Evolutionary conservation across 2,888 invertebrate species (phyloP).

Genomic region (Calephelis perditalis): DNA sequence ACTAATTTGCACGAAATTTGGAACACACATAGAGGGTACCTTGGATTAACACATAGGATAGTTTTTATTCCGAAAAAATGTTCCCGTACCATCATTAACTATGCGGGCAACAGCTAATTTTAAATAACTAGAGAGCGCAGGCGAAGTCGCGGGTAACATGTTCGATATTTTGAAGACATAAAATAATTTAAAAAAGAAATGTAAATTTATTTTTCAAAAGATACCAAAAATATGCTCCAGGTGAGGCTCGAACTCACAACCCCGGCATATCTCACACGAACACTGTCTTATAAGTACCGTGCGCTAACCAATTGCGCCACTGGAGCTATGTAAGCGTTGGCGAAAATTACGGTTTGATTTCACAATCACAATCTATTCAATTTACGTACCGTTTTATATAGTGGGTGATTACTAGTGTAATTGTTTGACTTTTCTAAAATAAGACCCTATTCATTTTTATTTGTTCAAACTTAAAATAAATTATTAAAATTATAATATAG

Average conservation of each 20-base stretch:
- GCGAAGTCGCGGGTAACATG: neutral
- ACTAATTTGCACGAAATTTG: no score
- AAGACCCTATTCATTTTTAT: no score
- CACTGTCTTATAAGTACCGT: slow-evolving; percentile 99
- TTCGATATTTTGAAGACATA: neutral
- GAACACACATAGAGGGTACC: no score
- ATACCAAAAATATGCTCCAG: slow-evolving; percentile 88
- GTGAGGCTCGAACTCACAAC: slow-evolving; percentile 99
- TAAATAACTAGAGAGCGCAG: no score
- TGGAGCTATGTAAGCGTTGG: slow-evolving; percentile 81
- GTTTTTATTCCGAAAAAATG: no score
- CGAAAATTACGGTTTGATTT: slow-evolving; percentile 44
- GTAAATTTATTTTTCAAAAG: neutral
- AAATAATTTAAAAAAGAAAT: neutral
- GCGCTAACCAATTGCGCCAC: slow-evolving; percentile 99
- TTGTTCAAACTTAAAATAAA: neutral
- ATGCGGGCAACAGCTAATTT: no score
- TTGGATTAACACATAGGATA: no score
- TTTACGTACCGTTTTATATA: slow-evolving; percentile 47
- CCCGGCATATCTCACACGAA: slow-evolving; percentile 97
- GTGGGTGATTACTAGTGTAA: neutral
- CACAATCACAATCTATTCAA: slow-evolving; percentile 35
- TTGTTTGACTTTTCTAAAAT: neutral
- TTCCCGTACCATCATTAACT: no score
- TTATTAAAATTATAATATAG: neutral